A percentile compares a stretch with the other conserved stretches of the same genome.
Conservation (phyloP, 2,113 vertebrate genomes). For the Lophotis ruficrista region DNA sequence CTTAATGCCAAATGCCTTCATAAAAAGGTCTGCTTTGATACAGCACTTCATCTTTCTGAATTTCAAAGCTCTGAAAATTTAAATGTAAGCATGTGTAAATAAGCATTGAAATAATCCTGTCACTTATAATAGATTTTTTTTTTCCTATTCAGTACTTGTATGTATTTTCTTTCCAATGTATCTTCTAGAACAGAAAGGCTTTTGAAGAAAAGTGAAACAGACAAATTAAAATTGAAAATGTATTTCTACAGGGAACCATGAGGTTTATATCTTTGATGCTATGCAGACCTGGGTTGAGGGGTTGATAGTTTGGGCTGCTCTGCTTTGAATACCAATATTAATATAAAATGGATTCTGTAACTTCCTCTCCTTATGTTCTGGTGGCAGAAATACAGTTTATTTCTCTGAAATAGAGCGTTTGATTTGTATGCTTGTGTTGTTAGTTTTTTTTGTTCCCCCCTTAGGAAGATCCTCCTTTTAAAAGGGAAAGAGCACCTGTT, state of each 20-base stretch:
- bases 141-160: neutral
- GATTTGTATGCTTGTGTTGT: neutral
- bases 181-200: neutral
- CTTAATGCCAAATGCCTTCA: neutral
- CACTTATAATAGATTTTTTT: neutral
- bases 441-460: neutral
- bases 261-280: neutral
- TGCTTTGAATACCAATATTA: neutral
- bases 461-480: neutral
- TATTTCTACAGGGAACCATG: neutral
- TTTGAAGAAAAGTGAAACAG: neutral
- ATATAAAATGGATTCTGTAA: neutral
- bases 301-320: neutral
- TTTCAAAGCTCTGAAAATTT: constrained; percentile 14
- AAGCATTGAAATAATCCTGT: constrained; percentile 3
- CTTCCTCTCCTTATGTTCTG: neutral
- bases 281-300: neutral
- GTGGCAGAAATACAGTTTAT: neutral
- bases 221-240: neutral
- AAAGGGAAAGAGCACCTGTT: constrained; percentile 33
- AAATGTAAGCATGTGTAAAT: constrained; percentile 10
- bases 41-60: neutral
- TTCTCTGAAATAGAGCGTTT: neutral
- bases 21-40: constrained; percentile 9
- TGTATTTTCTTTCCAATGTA: neutral